Base-by-base conservation (phyloP, 2,888 invertebrate species). In the Spicauda simplicius region DNA sequence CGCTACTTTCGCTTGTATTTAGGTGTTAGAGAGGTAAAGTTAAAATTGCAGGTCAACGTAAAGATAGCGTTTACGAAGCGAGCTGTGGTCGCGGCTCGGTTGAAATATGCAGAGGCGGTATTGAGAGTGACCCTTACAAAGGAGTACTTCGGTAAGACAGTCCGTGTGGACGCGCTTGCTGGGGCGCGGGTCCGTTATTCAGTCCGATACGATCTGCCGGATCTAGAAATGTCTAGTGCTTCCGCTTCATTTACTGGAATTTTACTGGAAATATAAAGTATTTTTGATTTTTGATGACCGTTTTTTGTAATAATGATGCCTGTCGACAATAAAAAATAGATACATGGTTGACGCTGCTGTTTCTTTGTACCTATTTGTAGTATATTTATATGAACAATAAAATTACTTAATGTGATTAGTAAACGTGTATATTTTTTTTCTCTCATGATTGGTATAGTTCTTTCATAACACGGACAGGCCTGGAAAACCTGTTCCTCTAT, bases 21-120 rank as follows among this genome's bases (percentile, higher is more conserved):
- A 37, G 71, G 70, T 60, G 48, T 20, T 59, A 52, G 14, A 65
- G 76, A 58, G 72, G 68, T 69, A 68, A 69, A 8, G 14, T 41
- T 14, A 52, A 79, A 74, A 67, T 78, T 82, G 79, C 72, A 68
- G 76, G 80, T 80, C 77, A 81, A 76, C 79, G 82, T 79, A 84
- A 84, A 90, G 91, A 91, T 91, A 91, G 85, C 88, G 86, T 87
- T 88, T 88, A 87, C 84, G 85, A 77, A 87, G 85, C 84, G 77
- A 76, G 85, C 82, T 84, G 88, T 82, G 90, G 90, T 85, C 85
- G 84, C 87, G 83, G 81, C 80, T 75, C 76, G 85, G 83, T 84
- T 90, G 87, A 91, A 91, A 92, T 91, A 91, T 92, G 92, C 90
- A 90, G 87, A 80, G 87, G 84, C 80, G 86, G 89, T 90, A 90